These are phyloP conservation scores for Drosophila obscura DNA, from an alignment of 1,140 invertebrate species.

Conservation along the genomic window DNA sequence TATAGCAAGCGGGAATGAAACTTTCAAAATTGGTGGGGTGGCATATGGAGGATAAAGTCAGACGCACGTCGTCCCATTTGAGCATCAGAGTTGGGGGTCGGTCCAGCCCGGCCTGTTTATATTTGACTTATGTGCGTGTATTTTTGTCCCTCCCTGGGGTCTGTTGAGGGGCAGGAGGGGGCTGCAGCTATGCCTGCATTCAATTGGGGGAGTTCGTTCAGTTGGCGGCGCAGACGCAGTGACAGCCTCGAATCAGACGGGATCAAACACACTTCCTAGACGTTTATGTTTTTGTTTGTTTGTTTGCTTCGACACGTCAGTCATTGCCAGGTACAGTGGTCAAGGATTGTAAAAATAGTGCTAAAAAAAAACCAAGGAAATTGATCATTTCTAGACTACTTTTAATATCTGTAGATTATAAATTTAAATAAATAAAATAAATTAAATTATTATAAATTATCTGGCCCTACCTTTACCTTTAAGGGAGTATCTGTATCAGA, in stretches of 20 bases:
- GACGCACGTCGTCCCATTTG: too few relatives aligned
- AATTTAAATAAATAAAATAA: too few relatives aligned
- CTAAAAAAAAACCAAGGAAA: background rate
- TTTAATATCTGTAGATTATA: too few relatives aligned
- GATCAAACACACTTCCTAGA: conserved; percentile 27
- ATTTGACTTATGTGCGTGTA: conserved; percentile 73
- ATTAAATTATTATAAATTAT: too few relatives aligned
- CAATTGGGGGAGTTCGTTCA: conserved; percentile 10
- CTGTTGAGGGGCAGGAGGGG: conserved; percentile 1
- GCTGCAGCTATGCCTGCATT: background rate
- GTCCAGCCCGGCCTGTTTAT: conserved; percentile 49
- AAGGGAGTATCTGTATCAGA: too few relatives aligned
- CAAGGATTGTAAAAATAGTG: background rate
- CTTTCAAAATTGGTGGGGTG: conserved; percentile 24
- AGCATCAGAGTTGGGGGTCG: too few relatives aligned
- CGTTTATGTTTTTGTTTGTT: background rate
- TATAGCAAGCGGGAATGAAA: conserved; percentile 32
- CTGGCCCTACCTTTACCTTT: too few relatives aligned
- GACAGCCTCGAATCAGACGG: conserved; percentile 38
- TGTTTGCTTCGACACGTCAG: too few relatives aligned
- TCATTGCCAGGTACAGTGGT: background rate
- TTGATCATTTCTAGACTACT: too few relatives aligned
- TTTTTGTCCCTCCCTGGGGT: conserved; percentile 43
- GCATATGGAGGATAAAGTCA: too few relatives aligned
- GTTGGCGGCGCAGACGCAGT: conserved; percentile 18